Evolutionary conservation across 2,113 vertebrate genomes (phyloP).

Genomic region (Falco punctatus): DNA sequence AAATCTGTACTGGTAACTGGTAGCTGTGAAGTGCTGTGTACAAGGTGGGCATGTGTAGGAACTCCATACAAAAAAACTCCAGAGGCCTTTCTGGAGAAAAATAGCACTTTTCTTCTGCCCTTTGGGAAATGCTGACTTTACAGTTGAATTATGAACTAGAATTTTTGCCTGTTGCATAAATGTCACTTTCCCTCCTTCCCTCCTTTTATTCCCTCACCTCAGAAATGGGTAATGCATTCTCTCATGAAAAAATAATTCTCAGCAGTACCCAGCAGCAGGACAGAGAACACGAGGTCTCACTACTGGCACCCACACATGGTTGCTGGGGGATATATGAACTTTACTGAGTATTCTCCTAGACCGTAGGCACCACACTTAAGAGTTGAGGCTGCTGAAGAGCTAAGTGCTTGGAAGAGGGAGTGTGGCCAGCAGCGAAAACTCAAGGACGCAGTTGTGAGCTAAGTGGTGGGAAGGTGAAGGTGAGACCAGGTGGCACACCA

Average conservation of each 20-base stretch:
- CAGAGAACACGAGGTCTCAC: neutral
- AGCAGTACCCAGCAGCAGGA: neutral
- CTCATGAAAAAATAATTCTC: neutral
- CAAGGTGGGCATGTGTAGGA: neutral
- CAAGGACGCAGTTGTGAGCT: neutral
- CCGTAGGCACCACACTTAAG: fast-evolving
- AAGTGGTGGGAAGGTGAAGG: neutral
- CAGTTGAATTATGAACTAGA: neutral
- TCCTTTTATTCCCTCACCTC: neutral
- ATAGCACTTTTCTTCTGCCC: neutral
- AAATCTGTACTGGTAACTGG: neutral
- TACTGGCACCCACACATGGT: fast-evolving
- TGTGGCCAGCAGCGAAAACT: neutral
- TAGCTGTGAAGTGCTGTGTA: neutral
- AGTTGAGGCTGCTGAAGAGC: neutral
- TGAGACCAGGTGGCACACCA: too few species aligned
- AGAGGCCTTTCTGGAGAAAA: neutral
- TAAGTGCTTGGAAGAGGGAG: too few species aligned
- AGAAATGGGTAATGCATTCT: fast-evolving
- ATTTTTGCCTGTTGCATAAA: neutral
- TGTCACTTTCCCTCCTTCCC: neutral
- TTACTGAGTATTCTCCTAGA: neutral
- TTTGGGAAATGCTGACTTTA: neutral
- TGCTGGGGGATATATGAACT: neutral
- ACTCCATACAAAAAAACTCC: neutral